Conservation (phyloP, 2,888 invertebrate species). For the Gnatocerus cornutus region DNA sequence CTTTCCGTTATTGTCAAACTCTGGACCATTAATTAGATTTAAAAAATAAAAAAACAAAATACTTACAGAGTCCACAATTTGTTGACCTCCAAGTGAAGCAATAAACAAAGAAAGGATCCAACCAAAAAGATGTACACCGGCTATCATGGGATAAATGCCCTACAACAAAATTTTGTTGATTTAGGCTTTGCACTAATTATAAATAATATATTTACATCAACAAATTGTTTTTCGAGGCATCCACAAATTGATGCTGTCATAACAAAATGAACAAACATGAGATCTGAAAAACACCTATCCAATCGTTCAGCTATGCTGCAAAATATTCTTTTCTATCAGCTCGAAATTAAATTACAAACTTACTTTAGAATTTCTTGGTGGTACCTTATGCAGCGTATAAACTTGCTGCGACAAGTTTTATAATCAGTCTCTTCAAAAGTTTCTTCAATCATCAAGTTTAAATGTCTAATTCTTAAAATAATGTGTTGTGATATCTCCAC, state of each 20-base stretch:
- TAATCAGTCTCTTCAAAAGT: too few species aligned
- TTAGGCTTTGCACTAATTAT: background rate
- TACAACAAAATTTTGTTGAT: background rate
- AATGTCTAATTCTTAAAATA: too few species aligned
- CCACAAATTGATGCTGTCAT: slow-evolving; percentile 15
- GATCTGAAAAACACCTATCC: slow-evolving; percentile 1
- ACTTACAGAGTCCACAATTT: slow-evolving; percentile 10
- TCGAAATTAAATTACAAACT: background rate
- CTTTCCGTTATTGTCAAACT: background rate
- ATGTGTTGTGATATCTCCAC: too few species aligned
- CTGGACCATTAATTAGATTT: background rate
- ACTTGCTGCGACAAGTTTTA: background rate
- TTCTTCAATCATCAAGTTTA: too few species aligned
- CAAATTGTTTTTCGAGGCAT: slow-evolving; percentile 24
- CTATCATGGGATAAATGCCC: background rate
- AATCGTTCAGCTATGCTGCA: slow-evolving; percentile 8
- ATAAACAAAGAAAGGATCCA: slow-evolving; percentile 17
- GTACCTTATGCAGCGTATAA: background rate
- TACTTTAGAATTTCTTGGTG: slow-evolving; percentile 13
- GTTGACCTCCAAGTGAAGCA: slow-evolving; percentile 12
- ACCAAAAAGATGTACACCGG: background rate
- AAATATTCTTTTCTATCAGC: background rate
- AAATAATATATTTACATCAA: background rate
- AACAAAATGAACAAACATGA: slow-evolving; percentile 18
- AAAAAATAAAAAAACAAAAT: too few species aligned